phyloP scores from a whole-genome alignment of 2,113 vertebrate species.

The Pachycephala philippinensis region DNA sequence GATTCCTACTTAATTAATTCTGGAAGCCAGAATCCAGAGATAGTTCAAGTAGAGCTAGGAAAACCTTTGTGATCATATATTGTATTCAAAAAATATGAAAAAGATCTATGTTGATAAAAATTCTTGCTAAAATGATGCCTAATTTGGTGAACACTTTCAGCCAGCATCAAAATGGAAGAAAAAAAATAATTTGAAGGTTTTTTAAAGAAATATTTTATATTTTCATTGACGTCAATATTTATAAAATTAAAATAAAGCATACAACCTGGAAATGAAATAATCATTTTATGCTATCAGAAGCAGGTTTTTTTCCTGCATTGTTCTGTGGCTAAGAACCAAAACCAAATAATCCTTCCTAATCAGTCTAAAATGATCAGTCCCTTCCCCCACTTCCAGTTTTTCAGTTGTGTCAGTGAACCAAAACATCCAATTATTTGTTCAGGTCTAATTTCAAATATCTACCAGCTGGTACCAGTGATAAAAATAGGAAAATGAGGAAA shows the following conservation, averaged over 20 bases:
- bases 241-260: neutral
- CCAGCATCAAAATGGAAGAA: neutral
- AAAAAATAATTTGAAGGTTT: neutral
- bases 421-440: conserved; percentile 57
- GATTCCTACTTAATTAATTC: neutral
- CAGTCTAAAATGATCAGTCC: neutral
- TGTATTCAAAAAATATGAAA: neutral
- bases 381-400: conserved; percentile 18
- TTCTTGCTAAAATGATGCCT: neutral
- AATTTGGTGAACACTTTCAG: neutral
- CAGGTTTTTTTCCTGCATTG: neutral
- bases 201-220: neutral
- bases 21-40: neutral
- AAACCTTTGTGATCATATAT: neutral
- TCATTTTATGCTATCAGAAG: neutral
- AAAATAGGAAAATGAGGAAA: conserved; percentile 9
- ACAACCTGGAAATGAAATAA: neutral
- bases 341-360: neutral
- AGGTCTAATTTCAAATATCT: conserved; percentile 46
- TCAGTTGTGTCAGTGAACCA: conserved; percentile 28
- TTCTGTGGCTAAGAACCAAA: neutral
- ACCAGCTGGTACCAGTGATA: conserved; percentile 43
- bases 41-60: neutral
- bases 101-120: neutral
- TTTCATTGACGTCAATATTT: neutral